A percentile compares a stretch with the other conserved stretches of the same genome.
Conservation (phyloP, 2,797 vertebrate genomes). For the Carapus acus region DNA sequence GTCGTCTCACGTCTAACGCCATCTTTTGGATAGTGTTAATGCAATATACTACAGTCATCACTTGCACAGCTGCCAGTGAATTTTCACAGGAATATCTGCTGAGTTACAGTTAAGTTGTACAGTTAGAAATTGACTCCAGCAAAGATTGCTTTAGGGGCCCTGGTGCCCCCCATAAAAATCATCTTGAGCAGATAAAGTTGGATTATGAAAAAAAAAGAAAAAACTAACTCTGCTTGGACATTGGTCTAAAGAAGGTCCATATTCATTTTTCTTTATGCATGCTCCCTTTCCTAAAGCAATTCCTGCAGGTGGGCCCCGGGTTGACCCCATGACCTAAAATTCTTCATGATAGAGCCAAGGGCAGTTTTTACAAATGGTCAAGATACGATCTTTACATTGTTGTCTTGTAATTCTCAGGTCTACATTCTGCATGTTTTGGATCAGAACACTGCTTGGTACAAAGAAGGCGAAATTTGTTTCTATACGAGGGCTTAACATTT, state of each 20-base stretch:
- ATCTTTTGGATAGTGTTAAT: slow-evolving; percentile 27
- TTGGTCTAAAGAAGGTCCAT: slow-evolving; percentile 47
- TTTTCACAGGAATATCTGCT: slow-evolving; percentile 16
- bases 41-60: slow-evolving; percentile 28
- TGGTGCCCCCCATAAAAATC: too few species aligned
- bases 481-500: background rate
- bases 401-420: slow-evolving; percentile 10
- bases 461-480: background rate
- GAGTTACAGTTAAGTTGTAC: slow-evolving; percentile 15
- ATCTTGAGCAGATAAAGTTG: too few species aligned
- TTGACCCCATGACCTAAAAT: slow-evolving; percentile 54
- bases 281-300: slow-evolving; percentile 26
- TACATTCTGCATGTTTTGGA: background rate
- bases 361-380: slow-evolving; percentile 16
- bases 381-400: slow-evolving; percentile 8
- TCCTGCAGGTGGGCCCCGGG: slow-evolving; percentile 53
- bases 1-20: slow-evolving; percentile 28
- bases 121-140: slow-evolving; percentile 18
- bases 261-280: slow-evolving; percentile 45
- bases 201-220: slow-evolving; percentile 12
- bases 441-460: background rate
- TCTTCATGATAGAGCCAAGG: slow-evolving; percentile 34
- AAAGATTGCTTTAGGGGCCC: slow-evolving; percentile 4
- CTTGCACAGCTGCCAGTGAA: slow-evolving; percentile 14
- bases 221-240: slow-evolving; percentile 25